Conservation (phyloP, 2,888 invertebrate species). For the Biston stratarius region DNA sequence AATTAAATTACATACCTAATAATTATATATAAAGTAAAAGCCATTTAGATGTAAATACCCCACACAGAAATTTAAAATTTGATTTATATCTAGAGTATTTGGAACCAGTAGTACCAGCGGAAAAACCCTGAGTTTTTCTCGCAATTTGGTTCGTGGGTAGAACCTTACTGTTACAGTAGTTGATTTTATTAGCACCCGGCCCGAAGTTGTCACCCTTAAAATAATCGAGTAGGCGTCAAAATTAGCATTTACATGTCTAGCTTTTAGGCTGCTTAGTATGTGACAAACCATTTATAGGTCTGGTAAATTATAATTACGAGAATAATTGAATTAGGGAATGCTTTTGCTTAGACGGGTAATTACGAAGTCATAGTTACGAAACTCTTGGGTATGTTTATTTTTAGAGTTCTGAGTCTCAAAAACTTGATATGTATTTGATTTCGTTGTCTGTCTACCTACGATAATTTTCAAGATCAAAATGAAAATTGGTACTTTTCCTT, state of each 20-base stretch:
- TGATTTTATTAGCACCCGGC: conserved; percentile 1
- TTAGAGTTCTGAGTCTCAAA: too few species aligned
- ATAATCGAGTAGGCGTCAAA: conserved; percentile 19
- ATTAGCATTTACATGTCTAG: conserved; percentile 24
- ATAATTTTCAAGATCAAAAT: too few species aligned
- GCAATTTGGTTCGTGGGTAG: not conserved
- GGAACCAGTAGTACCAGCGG: too few species aligned
- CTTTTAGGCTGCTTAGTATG: conserved; percentile 19
- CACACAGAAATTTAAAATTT: too few species aligned
- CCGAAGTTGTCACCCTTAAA: conserved; percentile 12
- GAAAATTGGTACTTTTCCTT: too few species aligned
- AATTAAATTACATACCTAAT: too few species aligned
- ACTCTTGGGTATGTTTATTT: not conserved
- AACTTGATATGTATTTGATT: too few species aligned
- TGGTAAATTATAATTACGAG: conserved; percentile 16
- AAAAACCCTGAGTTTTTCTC: too few species aligned
- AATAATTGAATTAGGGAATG: conserved; percentile 15
- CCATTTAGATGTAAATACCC: too few species aligned
- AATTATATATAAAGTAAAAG: too few species aligned
- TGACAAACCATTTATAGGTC: conserved; percentile 17
- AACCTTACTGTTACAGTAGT: not conserved
- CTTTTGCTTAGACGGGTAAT: not conserved
- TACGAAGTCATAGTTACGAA: not conserved
- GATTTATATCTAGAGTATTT: too few species aligned
- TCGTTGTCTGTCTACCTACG: too few species aligned